These are phyloP conservation scores for Tor tambroides DNA, from an alignment of 2,113 vertebrate genomes.

Conservation along the genomic window DNA sequence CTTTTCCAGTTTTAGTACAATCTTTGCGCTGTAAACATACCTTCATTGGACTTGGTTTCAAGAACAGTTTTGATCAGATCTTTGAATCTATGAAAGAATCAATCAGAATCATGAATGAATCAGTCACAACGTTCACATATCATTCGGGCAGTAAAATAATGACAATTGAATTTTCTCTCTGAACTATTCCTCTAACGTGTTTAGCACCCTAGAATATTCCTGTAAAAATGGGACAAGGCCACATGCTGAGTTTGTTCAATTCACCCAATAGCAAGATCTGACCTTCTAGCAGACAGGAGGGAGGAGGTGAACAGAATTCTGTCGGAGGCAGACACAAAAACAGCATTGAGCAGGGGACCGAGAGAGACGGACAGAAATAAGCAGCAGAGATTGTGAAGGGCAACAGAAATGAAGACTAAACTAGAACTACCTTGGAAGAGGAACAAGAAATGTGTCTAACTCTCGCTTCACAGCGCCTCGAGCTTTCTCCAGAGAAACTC, in stretches of 20 bases:
- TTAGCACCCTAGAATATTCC: neutral
- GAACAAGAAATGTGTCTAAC: neutral
- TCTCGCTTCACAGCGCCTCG: neutral
- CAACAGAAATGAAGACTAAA: neutral
- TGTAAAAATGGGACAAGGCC: conserved; percentile 15
- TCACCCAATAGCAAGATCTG: neutral
- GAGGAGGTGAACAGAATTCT: neutral
- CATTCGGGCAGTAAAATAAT: neutral
- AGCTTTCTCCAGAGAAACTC: neutral
- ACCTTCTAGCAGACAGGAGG: conserved; percentile 13
- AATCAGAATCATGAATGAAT: neutral
- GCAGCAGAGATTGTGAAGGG: conserved; percentile 16
- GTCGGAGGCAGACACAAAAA: conserved; percentile 33
- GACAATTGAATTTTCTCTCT: neutral
- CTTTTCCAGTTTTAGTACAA: too few species aligned
- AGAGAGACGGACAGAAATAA: neutral
- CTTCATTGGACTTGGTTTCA: too few species aligned
- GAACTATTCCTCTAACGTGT: neutral
- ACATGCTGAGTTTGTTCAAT: neutral
- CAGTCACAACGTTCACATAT: neutral
- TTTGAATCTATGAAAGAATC: neutral
- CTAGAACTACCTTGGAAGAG: neutral
- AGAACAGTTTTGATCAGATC: too few species aligned
- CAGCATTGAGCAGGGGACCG: conserved; percentile 22
- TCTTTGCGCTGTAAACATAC: too few species aligned